These are phyloP conservation scores for Burhinus bistriatus DNA, from an alignment of 2,113 vertebrate genomes.

Conservation along the genomic window DNA sequence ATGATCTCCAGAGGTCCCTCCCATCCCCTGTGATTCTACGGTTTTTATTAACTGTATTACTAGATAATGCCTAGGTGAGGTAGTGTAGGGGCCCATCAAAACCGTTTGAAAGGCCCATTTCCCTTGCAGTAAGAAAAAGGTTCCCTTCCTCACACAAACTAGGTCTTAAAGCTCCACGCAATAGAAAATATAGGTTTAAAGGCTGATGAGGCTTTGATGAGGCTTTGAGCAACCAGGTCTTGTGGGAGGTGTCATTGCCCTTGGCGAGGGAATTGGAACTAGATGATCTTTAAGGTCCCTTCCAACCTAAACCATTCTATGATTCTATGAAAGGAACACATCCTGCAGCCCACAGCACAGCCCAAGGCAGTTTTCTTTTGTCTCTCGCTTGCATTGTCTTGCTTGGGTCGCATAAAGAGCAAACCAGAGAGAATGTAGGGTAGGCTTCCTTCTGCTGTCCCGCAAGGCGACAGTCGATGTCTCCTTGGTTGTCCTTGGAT, in stretches of 20 bases:
- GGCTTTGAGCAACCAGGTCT: no score
- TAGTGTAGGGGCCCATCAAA: not conserved
- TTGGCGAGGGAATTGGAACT: no score
- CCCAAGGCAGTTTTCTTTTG: not conserved
- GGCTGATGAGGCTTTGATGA: no score
- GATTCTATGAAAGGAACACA: not conserved
- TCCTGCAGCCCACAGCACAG: not conserved
- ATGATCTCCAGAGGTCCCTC: no score
- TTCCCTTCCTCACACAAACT: not conserved
- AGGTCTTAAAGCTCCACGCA: not conserved
- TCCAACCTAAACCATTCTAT: no score
- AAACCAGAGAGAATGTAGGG: not conserved
- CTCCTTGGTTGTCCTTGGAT: not conserved
- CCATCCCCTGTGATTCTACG: no score
- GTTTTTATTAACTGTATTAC: not conserved
- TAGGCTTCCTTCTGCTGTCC: not conserved
- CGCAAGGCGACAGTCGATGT: not conserved
- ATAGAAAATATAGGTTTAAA: not conserved
- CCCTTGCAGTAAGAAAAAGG: not conserved
- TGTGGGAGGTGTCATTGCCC: no score
- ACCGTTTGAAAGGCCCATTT: not conserved
- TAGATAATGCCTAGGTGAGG: not conserved
- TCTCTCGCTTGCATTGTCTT: not conserved
- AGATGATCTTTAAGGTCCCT: no score
- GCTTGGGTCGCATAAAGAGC: not conserved